phyloP scores from a whole-genome alignment of 2,888 invertebrate species.

The Pyrrhosoma nymphula region DNA sequence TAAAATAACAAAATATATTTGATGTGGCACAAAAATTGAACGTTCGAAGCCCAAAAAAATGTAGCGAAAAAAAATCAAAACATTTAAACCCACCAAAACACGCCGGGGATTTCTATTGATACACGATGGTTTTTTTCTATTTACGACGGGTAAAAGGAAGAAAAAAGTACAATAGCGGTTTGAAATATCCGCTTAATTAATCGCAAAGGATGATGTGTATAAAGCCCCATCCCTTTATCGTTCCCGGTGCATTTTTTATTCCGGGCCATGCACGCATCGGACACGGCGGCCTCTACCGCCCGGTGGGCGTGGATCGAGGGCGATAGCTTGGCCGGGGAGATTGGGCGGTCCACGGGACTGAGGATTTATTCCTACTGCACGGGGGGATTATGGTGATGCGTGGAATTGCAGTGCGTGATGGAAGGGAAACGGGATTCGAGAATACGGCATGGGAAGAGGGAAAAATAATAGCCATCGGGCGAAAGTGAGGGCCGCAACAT shows the following conservation, averaged over 20 bases:
- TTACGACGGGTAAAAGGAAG: neutral
- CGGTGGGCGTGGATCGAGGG: neutral
- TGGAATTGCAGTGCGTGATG: neutral
- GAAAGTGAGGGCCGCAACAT: too few relatives aligned
- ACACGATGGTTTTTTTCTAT: neutral
- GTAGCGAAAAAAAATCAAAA: neutral
- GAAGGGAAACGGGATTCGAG: neutral
- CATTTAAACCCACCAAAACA: neutral
- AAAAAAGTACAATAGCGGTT: neutral
- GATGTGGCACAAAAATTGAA: neutral
- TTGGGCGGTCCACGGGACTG: neutral
- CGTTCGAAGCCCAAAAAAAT: neutral
- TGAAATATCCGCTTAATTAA: slow-evolving; percentile 22
- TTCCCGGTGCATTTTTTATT: neutral
- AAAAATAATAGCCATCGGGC: neutral
- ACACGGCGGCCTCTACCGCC: neutral
- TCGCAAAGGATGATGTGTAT: neutral
- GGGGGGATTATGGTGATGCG: slow-evolving; percentile 20
- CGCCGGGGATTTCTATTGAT: neutral
- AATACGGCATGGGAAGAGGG: neutral
- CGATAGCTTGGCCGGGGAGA: neutral
- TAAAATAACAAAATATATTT: neutral
- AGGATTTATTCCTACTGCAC: neutral
- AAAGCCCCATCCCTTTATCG: neutral
- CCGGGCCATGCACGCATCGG: neutral